Percentiles rank a stretch among this genome's conserved stretches.
Conservation (phyloP, 2,888 invertebrate genomes). For the Microchrysa polita region DNA sequence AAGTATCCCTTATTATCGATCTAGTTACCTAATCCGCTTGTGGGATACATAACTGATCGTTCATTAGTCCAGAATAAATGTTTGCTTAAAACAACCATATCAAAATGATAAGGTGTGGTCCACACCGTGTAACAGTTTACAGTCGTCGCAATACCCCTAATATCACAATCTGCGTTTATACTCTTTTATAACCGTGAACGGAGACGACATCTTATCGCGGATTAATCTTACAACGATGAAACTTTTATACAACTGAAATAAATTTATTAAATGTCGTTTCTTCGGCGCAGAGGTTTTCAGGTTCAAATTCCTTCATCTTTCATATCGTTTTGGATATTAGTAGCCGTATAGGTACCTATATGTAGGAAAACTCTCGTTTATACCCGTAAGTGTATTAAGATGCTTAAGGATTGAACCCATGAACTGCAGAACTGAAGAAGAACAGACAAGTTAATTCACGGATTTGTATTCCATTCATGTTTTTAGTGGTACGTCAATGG, state of each 20-base stretch:
- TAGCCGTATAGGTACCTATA: no score
- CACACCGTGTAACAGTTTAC: no score
- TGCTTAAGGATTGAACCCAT: background rate
- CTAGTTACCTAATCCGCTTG: no score
- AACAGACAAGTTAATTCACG: constrained; percentile 31
- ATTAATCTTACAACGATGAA: constrained; percentile 27
- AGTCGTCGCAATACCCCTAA: background rate
- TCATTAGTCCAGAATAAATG: no score
- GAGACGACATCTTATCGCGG: constrained; percentile 25
- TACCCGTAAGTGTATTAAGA: background rate
- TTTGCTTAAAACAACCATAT: no score
- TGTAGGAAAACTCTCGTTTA: no score
- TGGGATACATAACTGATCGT: no score
- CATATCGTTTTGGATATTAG: background rate
- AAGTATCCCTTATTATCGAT: no score
- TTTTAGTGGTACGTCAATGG: constrained; percentile 11
- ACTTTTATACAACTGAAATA: constrained; percentile 29
- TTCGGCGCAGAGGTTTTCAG: background rate
- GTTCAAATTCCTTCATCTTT: background rate
- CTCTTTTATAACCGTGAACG: constrained; percentile 21
- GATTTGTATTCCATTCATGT: constrained; percentile 43
- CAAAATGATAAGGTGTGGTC: no score
- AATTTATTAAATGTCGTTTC: background rate
- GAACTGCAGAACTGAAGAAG: background rate
- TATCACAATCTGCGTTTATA: background rate